phyloP scores from a whole-genome alignment of 37 sponge, comb jelly and placozoan species.

The Trichoplax adhaerens region DNA sequence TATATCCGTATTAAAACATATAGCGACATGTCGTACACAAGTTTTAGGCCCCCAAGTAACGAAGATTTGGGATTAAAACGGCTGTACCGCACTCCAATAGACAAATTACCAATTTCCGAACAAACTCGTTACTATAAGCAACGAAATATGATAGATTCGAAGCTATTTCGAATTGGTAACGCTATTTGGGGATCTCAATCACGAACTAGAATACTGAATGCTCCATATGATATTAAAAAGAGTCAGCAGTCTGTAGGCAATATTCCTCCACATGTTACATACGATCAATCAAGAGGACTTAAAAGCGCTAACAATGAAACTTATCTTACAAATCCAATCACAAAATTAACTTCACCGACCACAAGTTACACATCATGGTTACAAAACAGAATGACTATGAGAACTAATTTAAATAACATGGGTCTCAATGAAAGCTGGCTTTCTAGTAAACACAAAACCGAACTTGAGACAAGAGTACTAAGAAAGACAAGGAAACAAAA shows the following conservation, averaged over 20 bases:
- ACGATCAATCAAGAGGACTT: too few species aligned
- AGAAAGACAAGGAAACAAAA: too few species aligned
- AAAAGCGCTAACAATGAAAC: too few species aligned
- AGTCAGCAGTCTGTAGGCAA: neutral
- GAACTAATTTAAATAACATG: slow-evolving; percentile 12
- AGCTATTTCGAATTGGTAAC: slow-evolving; percentile 12
- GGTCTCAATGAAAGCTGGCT: slow-evolving; percentile 28
- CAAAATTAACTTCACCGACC: too few species aligned
- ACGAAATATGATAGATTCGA: slow-evolving; percentile 22
- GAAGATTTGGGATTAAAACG: slow-evolving; percentile 18
- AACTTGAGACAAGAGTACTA: slow-evolving; percentile 14
- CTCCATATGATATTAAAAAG: slow-evolving; percentile 1
- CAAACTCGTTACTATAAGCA: slow-evolving; percentile 11
- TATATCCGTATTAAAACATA: too few species aligned
- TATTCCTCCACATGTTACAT: too few species aligned
- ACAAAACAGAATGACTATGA: slow-evolving; percentile 4
- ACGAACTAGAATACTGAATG: slow-evolving; percentile 20
- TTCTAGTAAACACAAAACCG: slow-evolving; percentile 18
- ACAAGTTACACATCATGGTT: slow-evolving; percentile 19
- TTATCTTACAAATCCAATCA: too few species aligned
- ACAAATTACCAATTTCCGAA: slow-evolving; percentile 3
- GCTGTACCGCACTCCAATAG: slow-evolving; percentile 21
- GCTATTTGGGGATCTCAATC: neutral
- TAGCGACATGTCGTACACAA: too few species aligned
- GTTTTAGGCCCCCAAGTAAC: neutral